A percentile compares a stretch with the other conserved stretches of the same genome.
phyloP scores from a whole-genome alignment of 2,888 invertebrate species.

The Tiliacea aurago region DNA sequence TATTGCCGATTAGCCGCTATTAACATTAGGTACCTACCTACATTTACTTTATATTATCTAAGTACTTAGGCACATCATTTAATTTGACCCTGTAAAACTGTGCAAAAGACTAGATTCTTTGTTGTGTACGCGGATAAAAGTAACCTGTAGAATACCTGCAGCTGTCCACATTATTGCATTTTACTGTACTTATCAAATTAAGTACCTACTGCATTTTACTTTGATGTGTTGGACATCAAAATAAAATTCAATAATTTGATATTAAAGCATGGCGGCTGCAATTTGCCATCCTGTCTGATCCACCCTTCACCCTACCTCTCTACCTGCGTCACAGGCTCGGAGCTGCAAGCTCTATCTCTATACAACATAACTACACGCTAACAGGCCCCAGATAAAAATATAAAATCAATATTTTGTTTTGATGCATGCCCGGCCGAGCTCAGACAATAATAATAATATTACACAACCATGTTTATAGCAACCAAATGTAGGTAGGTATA shows the following conservation, averaged over 20 bases:
- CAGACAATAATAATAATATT: not conserved
- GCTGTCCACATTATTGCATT: too few species aligned
- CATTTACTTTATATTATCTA: not conserved
- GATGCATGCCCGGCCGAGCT: not conserved
- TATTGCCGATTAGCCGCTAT: too few species aligned
- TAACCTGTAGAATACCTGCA: not conserved
- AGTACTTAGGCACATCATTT: not conserved
- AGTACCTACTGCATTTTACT: too few species aligned
- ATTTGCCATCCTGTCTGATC: not conserved
- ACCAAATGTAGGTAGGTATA: too few species aligned
- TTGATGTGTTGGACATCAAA: too few species aligned
- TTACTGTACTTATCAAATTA: too few species aligned
- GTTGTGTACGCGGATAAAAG: not conserved
- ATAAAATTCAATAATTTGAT: not conserved
- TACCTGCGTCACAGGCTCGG: not conserved
- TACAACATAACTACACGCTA: too few species aligned
- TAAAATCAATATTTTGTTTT: slow-evolving; percentile 22
- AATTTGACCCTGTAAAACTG: not conserved
- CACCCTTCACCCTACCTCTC: not conserved
- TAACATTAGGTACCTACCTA: too few species aligned
- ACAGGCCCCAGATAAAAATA: not conserved
- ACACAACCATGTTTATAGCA: too few species aligned
- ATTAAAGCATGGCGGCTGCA: not conserved
- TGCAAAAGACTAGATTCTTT: not conserved
- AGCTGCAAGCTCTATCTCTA: not conserved